Percentiles rank a stretch among this genome's conserved stretches.
Conservation (phyloP, 1,140 invertebrate genomes). For the Agrypnia vestita region DNA sequence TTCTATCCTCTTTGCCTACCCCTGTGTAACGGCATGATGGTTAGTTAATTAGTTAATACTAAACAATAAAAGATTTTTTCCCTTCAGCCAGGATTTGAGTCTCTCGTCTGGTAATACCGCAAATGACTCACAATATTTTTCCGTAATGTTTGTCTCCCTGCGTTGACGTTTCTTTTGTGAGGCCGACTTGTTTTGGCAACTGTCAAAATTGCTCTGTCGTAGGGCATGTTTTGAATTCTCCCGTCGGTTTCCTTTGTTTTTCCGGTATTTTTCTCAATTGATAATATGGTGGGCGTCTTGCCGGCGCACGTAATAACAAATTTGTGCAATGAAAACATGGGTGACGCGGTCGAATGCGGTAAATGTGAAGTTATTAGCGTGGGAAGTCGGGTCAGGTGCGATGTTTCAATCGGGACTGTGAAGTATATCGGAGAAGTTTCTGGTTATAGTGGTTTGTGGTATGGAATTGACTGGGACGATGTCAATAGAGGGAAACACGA, state of each 20-base stretch:
- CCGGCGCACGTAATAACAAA: slow-evolving; percentile 71
- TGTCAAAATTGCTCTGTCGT: slow-evolving; percentile 29
- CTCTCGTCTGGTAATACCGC: not conserved
- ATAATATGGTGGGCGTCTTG: slow-evolving; percentile 72
- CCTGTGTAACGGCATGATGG: too few relatives aligned
- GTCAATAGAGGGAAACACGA: slow-evolving; percentile 90
- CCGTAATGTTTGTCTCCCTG: slow-evolving; percentile 18
- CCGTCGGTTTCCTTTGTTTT: slow-evolving; percentile 18
- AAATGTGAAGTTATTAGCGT: slow-evolving; percentile 66
- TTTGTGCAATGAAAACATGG: slow-evolving; percentile 71
- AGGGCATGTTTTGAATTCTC: slow-evolving; percentile 46
- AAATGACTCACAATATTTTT: slow-evolving; percentile 30
- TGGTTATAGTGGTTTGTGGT: slow-evolving; percentile 80
- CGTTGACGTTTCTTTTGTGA: slow-evolving; percentile 22
- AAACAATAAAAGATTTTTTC: not conserved
- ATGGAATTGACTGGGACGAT: slow-evolving; percentile 96
- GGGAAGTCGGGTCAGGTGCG: slow-evolving; percentile 68
- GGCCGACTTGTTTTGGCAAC: slow-evolving; percentile 40
- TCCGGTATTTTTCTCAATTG: slow-evolving; percentile 15
- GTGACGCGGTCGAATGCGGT: not conserved
- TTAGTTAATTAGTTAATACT: too few relatives aligned
- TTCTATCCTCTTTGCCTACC: too few relatives aligned
- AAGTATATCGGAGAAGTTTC: slow-evolving; percentile 72
- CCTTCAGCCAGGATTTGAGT: not conserved
- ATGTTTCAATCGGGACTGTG: slow-evolving; percentile 59